Conservation (phyloP, 64 coral and sea anemone species). For the Hydrozoanthus tunicans region DNA sequence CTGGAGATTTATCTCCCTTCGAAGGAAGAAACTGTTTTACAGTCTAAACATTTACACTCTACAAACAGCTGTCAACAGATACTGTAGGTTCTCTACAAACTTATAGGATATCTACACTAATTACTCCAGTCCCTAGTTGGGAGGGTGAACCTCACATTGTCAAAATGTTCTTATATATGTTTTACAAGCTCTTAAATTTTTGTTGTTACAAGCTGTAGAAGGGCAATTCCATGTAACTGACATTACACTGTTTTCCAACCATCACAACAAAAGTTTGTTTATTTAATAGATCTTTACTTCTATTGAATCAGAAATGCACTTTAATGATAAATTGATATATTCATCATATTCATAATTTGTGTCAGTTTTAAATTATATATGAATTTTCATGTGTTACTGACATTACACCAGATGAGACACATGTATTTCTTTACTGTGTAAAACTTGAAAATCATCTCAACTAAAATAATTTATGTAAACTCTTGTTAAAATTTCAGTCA, state of each 20-base stretch:
- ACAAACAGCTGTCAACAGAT: too few species aligned
- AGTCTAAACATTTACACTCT: too few species aligned
- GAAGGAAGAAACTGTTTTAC: too few species aligned
- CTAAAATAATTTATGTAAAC: conserved; percentile 26
- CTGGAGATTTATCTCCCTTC: too few species aligned
- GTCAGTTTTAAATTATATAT: conserved; percentile 46
- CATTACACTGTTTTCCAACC: conserved; percentile 30
- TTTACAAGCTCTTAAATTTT: too few species aligned
- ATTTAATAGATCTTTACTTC: conserved; percentile 20
- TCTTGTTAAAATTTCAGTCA: conserved; percentile 35
- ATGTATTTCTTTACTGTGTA: conserved; percentile 45
- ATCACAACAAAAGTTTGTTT: conserved; percentile 10
- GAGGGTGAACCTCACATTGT: too few species aligned
- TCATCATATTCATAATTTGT: conserved; percentile 45
- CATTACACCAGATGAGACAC: conserved; percentile 53
- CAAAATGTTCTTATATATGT: too few species aligned
- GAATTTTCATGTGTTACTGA: conserved; percentile 40
- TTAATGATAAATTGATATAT: conserved; percentile 11
- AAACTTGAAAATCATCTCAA: conserved; percentile 51
- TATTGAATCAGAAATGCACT: conserved; percentile 31
- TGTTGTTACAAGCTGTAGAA: too few species aligned
- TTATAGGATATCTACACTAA: too few species aligned
- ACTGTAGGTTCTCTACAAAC: too few species aligned
- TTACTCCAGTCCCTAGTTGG: too few species aligned
- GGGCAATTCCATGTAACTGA: conserved; percentile 2